A percentile compares a stretch with the other conserved stretches of the same genome.
phyloP scores from a whole-genome alignment of 2,888 invertebrate genomes.

The Phrixothrix hirtus region DNA sequence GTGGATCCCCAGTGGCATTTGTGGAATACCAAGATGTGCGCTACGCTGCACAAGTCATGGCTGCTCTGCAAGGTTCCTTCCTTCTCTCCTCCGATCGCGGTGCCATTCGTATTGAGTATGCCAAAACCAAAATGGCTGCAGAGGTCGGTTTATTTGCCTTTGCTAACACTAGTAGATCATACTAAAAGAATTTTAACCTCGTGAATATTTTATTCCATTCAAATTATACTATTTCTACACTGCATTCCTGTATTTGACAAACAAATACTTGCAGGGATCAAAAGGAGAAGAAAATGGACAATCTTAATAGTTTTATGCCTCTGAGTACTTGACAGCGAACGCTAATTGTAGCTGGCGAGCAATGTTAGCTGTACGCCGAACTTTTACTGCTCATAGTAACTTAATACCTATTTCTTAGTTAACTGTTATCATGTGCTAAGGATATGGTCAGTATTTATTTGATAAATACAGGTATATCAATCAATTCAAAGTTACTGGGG shows the following conservation, averaged over 20 bases:
- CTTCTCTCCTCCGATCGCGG: conserved; percentile 95
- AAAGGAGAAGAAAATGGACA: conserved; percentile 88
- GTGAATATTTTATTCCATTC: conserved; percentile 18
- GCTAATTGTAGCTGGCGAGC: conserved; percentile 55
- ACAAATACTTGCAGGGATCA: conserved; percentile 64
- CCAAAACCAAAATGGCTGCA: conserved; percentile 98
- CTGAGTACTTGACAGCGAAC: conserved; percentile 73
- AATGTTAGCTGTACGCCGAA: conserved; percentile 43
- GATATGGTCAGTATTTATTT: conserved; percentile 50
- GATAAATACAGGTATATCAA: conserved; percentile 50
- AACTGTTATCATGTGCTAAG: conserved; percentile 52
- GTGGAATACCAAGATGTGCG: conserved; percentile 94
- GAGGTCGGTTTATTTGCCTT: conserved; percentile 59
- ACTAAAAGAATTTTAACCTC: conserved; percentile 20
- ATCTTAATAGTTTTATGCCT: conserved; percentile 77
- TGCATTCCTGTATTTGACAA: conserved; percentile 29
- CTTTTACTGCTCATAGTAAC: conserved; percentile 27
- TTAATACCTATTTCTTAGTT: conserved; percentile 47
- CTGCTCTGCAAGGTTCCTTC: conserved; percentile 92
- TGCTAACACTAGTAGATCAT: conserved; percentile 32
- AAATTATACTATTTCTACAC: conserved; percentile 36
- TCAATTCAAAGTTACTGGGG: conserved; percentile 28
- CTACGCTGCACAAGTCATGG: conserved; percentile 91
- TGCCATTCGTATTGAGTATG: conserved; percentile 98
- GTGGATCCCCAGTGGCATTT: conserved; percentile 94